Evolutionary conservation across 2,113 vertebrate species (phyloP).

Genomic region (Naja naja): DNA sequence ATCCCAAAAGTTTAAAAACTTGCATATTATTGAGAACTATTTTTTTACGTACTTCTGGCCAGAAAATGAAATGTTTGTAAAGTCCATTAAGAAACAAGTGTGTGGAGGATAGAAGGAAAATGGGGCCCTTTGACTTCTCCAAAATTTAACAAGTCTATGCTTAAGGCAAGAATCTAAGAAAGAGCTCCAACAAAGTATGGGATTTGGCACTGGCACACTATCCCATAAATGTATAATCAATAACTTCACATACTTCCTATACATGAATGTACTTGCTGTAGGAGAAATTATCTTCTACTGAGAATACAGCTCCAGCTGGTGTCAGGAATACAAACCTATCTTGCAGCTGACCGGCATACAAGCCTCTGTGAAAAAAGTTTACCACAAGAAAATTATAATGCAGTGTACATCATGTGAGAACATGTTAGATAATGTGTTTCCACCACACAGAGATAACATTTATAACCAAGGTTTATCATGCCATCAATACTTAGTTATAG

Average conservation of each 20-base stretch:
- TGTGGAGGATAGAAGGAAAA: background rate
- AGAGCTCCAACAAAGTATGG: background rate
- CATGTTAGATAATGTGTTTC: slow-evolving; percentile 6
- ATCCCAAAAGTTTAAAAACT: background rate
- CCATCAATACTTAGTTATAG: slow-evolving; percentile 9
- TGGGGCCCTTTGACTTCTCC: background rate
- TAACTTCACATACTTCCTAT: no score
- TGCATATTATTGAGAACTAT: background rate
- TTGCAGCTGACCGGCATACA: background rate
- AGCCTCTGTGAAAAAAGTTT: background rate
- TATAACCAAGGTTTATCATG: slow-evolving; percentile 25
- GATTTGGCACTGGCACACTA: background rate
- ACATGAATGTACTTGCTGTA: background rate
- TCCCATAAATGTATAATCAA: background rate
- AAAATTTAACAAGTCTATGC: background rate
- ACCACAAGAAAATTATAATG: slow-evolving; percentile 3
- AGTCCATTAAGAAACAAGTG: background rate
- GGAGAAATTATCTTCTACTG: background rate
- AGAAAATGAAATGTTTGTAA: background rate
- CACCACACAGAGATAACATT: background rate
- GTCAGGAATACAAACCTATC: background rate
- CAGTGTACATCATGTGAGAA: slow-evolving; percentile 24
- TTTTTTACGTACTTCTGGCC: background rate
- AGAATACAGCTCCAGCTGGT: background rate
- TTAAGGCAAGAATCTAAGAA: background rate